Evolutionary conservation across 2,797 vertebrate species (phyloP), one percentile per base, ranked within the genome.

Genomic region (Protosalanx chinensis): DNA sequence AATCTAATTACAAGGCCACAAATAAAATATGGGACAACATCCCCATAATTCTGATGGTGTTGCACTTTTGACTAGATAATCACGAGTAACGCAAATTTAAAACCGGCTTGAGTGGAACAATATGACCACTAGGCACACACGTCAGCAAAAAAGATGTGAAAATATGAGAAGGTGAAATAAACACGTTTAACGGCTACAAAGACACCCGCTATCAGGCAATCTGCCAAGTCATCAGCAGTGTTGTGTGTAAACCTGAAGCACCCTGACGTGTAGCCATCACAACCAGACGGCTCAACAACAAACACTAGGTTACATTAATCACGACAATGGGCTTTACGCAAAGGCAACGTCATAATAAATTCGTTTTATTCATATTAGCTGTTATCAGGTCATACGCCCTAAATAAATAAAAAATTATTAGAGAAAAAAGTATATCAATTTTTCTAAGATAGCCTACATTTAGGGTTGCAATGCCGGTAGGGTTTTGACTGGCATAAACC

Each of bases 171-270:
- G 56, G 66, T 68, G 46, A 76, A 64, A n/a, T 32, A 78, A 46
- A 35, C 23, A 53, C 59, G 23, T 71, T 33, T 64, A 66, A 65
- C 35, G 51, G 67, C 71, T 58, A 70, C 72, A 76, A 59, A 76
- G 60, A 18, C 64, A 29, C n/a, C 35, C 62, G 66, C 70, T 46
- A 41, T 72, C 71, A 76, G 70, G 63, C 68, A 68, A 75, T 78
- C 74, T 75, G 56, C 59, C 73, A 75, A 79, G 72, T 85, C 71
- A 81, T 82, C 65, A 75, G 66, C 16, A 29, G 65, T 85, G 79
- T 85, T 82, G 67, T 81, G 74, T 85, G 83, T 82, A 85, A 83
- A 85, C 76, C 64, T 72, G 74, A 77, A 65, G 71, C 62, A 73
- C 58, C 66, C 64, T 70, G 72, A 71, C 70, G 18, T 80, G 78